Evolutionary conservation across 1,140 invertebrate species (phyloP).

Genomic region (Ruditapes philippinarum): DNA sequence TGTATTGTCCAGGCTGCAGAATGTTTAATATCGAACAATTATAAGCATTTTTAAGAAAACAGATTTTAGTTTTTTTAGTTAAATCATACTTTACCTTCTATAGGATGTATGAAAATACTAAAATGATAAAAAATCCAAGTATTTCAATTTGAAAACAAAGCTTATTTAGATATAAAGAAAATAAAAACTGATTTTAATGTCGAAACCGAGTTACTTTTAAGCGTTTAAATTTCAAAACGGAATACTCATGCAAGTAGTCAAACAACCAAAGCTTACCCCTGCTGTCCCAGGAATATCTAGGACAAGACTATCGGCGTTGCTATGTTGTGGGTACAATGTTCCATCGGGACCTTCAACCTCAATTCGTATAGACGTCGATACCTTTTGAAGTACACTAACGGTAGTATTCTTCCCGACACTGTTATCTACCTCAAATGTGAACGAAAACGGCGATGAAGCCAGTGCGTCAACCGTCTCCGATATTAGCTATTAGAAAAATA

Average conservation of each 20-base stretch:
- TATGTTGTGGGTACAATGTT: background rate
- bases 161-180: too few species aligned
- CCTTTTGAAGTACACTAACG: background rate
- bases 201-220: too few species aligned
- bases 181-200: too few species aligned
- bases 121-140: too few species aligned
- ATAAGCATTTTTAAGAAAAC: too few species aligned
- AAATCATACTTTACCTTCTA: too few species aligned
- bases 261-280: background rate
- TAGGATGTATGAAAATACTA: too few species aligned
- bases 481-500: background rate
- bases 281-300: background rate
- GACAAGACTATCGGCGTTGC: background rate
- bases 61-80: too few species aligned
- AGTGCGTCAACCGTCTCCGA: background rate
- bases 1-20: background rate
- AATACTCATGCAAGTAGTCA: too few species aligned
- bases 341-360: background rate
- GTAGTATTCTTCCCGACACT: background rate
- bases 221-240: too few species aligned
- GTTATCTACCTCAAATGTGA: background rate
- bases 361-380: background rate
- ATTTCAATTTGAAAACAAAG: too few species aligned
- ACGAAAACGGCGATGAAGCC: background rate
- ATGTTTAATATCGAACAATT: too few species aligned